A percentile compares a stretch with the other conserved stretches of the same genome.
phyloP scores from a whole-genome alignment of 2,113 vertebrate species.

The Turnix velox region DNA sequence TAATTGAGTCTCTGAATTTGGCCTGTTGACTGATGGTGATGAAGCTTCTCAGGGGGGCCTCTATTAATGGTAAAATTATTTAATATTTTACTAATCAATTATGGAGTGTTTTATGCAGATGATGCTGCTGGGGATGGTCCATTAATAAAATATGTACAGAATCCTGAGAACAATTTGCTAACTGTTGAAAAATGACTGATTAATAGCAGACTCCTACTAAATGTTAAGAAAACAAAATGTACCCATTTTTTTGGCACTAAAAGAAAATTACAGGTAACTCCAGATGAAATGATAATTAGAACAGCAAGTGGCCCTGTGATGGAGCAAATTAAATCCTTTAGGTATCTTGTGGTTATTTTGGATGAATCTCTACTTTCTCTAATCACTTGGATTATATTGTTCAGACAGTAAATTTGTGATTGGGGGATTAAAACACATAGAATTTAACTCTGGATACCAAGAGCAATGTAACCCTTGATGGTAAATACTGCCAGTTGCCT shows the following conservation, averaged over 20 bases:
- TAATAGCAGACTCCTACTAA: slow-evolving; percentile 65
- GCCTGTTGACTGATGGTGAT: slow-evolving; percentile 49
- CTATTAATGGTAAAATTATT: slow-evolving; percentile 68
- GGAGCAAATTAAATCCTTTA: slow-evolving; percentile 61
- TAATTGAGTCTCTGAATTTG: slow-evolving; percentile 54
- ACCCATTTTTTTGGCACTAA: slow-evolving; percentile 43
- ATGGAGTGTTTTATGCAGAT: slow-evolving; percentile 42
- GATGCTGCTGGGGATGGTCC: slow-evolving; percentile 7
- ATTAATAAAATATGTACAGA: slow-evolving; percentile 45
- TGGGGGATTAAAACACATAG: slow-evolving; percentile 45
- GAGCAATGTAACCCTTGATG: slow-evolving; percentile 25
- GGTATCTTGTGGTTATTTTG: slow-evolving; percentile 64
- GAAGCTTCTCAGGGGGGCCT: slow-evolving; percentile 21
- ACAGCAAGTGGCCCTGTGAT: slow-evolving; percentile 50
- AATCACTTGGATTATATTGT: slow-evolving; percentile 60
- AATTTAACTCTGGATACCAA: slow-evolving; percentile 63
- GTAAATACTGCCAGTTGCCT: slow-evolving; percentile 52
- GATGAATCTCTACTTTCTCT: slow-evolving; percentile 61
- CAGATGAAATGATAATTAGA: slow-evolving; percentile 68
- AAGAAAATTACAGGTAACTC: slow-evolving; percentile 71
- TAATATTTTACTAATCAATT: slow-evolving; percentile 72
- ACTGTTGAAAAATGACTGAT: slow-evolving; percentile 64
- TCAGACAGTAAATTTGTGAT: slow-evolving; percentile 38
- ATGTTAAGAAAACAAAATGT: slow-evolving; percentile 68
- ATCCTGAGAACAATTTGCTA: slow-evolving; percentile 39